A percentile compares a stretch with the other conserved stretches of the same genome.
phyloP scores from a whole-genome alignment of 2,113 vertebrate species.

The Indicator indicator region DNA sequence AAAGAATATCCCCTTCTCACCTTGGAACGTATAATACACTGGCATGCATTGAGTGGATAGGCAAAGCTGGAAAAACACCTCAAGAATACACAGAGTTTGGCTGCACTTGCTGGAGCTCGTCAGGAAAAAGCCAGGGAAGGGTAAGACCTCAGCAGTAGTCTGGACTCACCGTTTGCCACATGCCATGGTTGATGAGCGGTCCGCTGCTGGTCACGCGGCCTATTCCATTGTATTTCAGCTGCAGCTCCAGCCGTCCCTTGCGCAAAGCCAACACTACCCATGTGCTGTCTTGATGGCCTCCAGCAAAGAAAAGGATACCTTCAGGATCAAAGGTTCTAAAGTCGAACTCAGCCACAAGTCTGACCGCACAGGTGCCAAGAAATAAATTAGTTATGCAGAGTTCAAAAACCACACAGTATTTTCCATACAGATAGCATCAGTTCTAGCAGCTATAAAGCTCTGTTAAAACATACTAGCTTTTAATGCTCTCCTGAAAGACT shows the following conservation, averaged over 20 bases:
- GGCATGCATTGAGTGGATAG: neutral
- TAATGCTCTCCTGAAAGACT: neutral
- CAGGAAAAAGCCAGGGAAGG: neutral
- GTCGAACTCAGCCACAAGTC: conserved; percentile 92
- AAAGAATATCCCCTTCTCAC: neutral
- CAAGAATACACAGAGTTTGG: neutral
- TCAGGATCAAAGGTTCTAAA: conserved; percentile 94
- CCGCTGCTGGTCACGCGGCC: conserved; percentile 92
- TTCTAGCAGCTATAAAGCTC: neutral
- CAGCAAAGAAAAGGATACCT: conserved; percentile 95
- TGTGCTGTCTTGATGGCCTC: conserved; percentile 88
- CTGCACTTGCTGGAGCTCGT: neutral
- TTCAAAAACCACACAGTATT: conserved; percentile 28
- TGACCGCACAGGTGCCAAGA: conserved; percentile 62
- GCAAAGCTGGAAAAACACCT: neutral
- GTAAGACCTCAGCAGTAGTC: neutral
- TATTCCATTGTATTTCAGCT: conserved; percentile 86
- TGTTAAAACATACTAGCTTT: conserved; percentile 3
- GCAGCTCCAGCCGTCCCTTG: conserved; percentile 90
- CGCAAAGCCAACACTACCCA: conserved; percentile 93
- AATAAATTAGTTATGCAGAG: conserved; percentile 58
- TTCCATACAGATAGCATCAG: conserved; percentile 52
- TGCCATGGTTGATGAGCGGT: conserved; percentile 87
- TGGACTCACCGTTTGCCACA: conserved; percentile 90
- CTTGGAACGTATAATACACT: neutral